These are phyloP conservation scores for Tinea trinotella DNA, from an alignment of 2,888 invertebrate genomes.

Conservation along the genomic window DNA sequence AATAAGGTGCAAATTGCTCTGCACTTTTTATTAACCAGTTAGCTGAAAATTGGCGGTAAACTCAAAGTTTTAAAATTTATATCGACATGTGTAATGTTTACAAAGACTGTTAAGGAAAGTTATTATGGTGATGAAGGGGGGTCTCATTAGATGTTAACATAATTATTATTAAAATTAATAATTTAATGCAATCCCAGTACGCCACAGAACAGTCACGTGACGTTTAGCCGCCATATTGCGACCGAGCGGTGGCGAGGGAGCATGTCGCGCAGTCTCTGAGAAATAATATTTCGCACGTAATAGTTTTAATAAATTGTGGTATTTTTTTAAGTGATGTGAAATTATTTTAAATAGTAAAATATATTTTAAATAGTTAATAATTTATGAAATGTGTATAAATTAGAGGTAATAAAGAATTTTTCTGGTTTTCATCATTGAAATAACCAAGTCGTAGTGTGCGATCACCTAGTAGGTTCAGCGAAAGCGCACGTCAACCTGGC, in stretches of 20 bases:
- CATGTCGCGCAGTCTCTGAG: conserved; percentile 20
- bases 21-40: no score
- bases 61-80: not conserved
- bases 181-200: conserved; percentile 9
- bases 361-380: not conserved
- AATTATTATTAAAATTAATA: not conserved
- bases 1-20: no score
- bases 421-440: conserved; percentile 49
- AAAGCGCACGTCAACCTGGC: conserved; percentile 34
- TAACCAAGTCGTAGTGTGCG: conserved; percentile 48
- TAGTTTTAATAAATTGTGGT: not conserved
- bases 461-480: conserved; percentile 43
- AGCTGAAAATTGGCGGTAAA: not conserved
- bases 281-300: not conserved
- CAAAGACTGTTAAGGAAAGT: not conserved
- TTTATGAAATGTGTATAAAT: not conserved
- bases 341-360: not conserved
- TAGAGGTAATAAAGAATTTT: conserved; percentile 28
- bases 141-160: not conserved
- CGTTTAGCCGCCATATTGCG: conserved; percentile 52
- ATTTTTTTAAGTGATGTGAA: not conserved
- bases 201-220: conserved; percentile 41
- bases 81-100: not conserved
- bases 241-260: conserved; percentile 41
- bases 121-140: not conserved